These are phyloP conservation scores for Halichondria panicea DNA, from an alignment of 37 sponge, comb jelly and placozoan species.

Conservation along the genomic window DNA sequence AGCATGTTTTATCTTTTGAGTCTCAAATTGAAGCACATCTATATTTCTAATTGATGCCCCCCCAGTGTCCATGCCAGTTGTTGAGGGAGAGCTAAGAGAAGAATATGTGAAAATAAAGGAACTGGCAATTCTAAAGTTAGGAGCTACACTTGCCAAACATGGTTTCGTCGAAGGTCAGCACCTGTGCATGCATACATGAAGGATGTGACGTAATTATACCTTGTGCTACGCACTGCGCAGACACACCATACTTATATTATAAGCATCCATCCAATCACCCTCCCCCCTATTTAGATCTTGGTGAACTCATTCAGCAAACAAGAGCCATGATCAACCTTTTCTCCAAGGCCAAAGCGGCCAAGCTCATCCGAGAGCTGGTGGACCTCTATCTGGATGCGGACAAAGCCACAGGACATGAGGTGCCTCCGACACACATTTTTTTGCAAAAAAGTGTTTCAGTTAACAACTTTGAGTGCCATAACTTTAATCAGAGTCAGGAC, in stretches of 20 bases:
- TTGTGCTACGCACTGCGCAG: not conserved
- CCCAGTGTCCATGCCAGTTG: not conserved
- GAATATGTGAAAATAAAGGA: conserved; percentile 73
- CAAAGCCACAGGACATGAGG: conserved; percentile 66
- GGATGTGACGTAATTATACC: no score
- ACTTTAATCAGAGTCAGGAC: not conserved
- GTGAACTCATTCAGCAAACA: conserved; percentile 63
- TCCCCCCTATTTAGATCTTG: no score
- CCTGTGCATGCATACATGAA: no score
- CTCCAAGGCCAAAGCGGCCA: conserved; percentile 97
- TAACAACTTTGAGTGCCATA: not conserved
- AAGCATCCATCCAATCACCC: no score
- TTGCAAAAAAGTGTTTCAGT: not conserved
- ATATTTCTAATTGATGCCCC: conserved; percentile 3
- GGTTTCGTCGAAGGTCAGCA: conserved; percentile 56
- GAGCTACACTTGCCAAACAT: conserved; percentile 56
- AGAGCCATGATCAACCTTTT: conserved; percentile 64
- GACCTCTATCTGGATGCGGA: conserved; percentile 87
- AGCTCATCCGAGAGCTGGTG: conserved; percentile 88
- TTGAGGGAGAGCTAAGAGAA: conserved; percentile 14
- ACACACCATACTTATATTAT: not conserved
- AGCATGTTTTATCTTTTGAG: not conserved
- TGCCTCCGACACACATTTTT: not conserved
- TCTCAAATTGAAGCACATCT: conserved; percentile 10
- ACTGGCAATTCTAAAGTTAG: conserved; percentile 62